These are phyloP conservation scores for Acleris literana DNA, from an alignment of 2,888 invertebrate genomes.

Conservation along the genomic window DNA sequence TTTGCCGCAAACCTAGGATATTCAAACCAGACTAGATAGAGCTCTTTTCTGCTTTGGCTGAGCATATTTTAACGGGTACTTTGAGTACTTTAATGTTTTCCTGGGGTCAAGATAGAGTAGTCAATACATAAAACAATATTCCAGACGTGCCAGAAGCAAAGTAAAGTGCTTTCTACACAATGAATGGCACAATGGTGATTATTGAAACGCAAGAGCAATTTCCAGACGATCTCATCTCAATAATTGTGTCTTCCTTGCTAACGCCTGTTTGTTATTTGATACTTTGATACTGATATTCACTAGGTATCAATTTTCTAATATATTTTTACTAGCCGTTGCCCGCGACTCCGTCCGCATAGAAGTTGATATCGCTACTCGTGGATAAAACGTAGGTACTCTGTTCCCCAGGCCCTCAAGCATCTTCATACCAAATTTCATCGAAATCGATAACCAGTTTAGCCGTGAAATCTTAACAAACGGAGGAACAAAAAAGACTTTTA, in stretches of 20 bases:
- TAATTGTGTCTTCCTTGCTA: background rate
- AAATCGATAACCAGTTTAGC: too few species aligned
- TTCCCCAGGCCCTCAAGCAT: too few species aligned
- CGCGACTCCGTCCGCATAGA: too few species aligned
- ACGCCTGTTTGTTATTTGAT: too few species aligned
- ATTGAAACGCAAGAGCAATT: constrained; percentile 3
- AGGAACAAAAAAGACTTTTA: too few species aligned
- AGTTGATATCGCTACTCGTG: too few species aligned
- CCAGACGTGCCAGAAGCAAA: constrained; percentile 9
- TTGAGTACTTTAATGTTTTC: background rate
- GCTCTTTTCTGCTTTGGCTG: background rate
- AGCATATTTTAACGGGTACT: background rate
- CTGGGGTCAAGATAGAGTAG: constrained; percentile 10
- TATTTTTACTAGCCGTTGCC: too few species aligned
- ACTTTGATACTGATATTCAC: too few species aligned
- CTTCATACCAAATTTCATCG: too few species aligned
- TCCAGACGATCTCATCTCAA: constrained; percentile 4
- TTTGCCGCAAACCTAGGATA: constrained; percentile 20
- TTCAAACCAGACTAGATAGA: constrained; percentile 15
- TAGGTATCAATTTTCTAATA: too few species aligned
- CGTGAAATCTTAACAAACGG: too few species aligned
- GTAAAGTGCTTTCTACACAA: constrained; percentile 19
- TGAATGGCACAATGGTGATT: constrained; percentile 32
- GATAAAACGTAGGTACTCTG: too few species aligned
- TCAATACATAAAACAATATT: constrained; percentile 23